A percentile compares a stretch with the other conserved stretches of the same genome.
phyloP scores from a whole-genome alignment of 2,888 invertebrate genomes.

The Seladonia tumulorum region DNA sequence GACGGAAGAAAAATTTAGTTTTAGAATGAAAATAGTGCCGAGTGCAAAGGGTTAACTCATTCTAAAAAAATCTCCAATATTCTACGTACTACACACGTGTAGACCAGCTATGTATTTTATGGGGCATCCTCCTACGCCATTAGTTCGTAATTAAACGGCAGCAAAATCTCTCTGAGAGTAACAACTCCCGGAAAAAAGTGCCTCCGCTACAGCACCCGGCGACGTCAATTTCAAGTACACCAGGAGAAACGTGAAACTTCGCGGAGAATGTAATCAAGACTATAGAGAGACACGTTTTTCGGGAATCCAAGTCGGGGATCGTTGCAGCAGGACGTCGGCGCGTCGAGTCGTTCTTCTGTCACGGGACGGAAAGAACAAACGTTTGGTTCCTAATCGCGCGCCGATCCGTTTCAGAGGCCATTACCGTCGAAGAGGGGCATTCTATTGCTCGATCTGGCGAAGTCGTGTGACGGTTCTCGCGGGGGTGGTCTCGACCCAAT shows the following conservation, averaged over 20 bases:
- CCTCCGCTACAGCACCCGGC: not conserved
- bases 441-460: not conserved
- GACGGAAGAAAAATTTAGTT: no score
- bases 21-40: no score
- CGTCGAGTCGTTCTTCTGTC: not conserved
- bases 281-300: not conserved
- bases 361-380: not conserved
- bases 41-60: no score
- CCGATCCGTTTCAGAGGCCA: conserved; percentile 1
- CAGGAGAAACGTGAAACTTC: not conserved
- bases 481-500: conserved; percentile 1
- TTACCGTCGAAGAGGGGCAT: not conserved
- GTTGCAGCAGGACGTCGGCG: not conserved
- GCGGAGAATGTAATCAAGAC: not conserved
- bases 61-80: no score
- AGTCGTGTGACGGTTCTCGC: conserved; percentile 1
- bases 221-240: not conserved
- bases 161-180: not conserved
- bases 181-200: not conserved
- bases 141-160: not conserved
- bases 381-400: conserved; percentile 1
- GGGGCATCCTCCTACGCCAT: no score
- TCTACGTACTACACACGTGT: not conserved
- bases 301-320: not conserved
- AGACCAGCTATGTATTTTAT: not conserved